Evolutionary conservation across 92 coral and sea anemone genomes (phyloP).

Genomic region (Epizoanthus rinbou): DNA sequence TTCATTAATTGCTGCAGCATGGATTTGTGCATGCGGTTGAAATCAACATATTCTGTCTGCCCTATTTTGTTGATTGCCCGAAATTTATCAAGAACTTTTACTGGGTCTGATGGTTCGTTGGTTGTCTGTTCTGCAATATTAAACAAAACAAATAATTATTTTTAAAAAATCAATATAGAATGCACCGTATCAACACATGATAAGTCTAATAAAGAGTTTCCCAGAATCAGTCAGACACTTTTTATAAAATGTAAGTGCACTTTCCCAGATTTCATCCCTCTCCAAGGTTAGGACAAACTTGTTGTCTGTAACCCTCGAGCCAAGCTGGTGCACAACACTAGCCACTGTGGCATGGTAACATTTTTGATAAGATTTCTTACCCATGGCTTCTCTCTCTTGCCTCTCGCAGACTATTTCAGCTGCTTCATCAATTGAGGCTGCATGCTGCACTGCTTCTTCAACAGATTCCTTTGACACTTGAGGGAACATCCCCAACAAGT

Average conservation of each 20-base stretch:
- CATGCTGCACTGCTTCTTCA: conserved; percentile 34
- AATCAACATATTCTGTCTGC: background rate
- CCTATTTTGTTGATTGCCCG: too few relatives aligned
- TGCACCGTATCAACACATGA: too few relatives aligned
- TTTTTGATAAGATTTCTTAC: conserved; percentile 20
- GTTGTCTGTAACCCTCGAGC: conserved; percentile 18
- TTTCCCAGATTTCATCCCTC: conserved; percentile 54
- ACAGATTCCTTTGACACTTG: conserved; percentile 17
- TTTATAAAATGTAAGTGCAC: too few relatives aligned
- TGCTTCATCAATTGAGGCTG: conserved; percentile 45
- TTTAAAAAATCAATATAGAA: too few relatives aligned
- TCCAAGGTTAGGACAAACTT: conserved; percentile 51
- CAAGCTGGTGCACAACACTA: conserved; percentile 27
- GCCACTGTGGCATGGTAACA: conserved; percentile 7
- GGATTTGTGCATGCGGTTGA: conserved; percentile 40
- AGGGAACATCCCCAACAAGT: conserved; percentile 43
- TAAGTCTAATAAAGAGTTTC: too few relatives aligned
- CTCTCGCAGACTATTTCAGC: conserved; percentile 47
- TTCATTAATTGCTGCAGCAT: conserved; percentile 30
- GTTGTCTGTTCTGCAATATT: too few relatives aligned
- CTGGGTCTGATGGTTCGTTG: too few relatives aligned
- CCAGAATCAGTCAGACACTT: too few relatives aligned
- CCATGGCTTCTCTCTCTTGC: conserved; percentile 29
- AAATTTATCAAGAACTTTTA: too few relatives aligned
- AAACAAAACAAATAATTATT: too few relatives aligned